Evolutionary conservation across 2,888 invertebrate genomes (phyloP).

Genomic region (Aphodius sticticus): DNA sequence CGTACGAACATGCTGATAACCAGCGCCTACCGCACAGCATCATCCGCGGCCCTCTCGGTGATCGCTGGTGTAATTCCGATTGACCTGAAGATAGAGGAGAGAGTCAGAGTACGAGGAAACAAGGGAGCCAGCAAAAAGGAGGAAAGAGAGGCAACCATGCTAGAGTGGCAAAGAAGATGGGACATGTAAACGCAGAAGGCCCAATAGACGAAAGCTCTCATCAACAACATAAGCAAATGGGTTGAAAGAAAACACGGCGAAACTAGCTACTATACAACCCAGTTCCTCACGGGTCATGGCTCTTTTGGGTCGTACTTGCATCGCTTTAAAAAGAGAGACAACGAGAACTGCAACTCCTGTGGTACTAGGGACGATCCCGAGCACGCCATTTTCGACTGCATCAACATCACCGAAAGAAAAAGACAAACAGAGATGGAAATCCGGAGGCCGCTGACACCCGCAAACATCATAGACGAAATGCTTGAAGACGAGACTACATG

Average conservation of each 20-base stretch:
- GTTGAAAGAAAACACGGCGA: slow-evolving; percentile 24
- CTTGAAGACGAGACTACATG: no score
- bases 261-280: slow-evolving; percentile 23
- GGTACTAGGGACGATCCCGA: no score
- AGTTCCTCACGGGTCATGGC: slow-evolving; percentile 30
- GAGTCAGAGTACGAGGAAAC: neutral
- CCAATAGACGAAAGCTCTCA: slow-evolving; percentile 25
- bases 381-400: no score
- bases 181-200: neutral
- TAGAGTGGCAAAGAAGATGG: slow-evolving; percentile 13
- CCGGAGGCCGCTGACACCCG: no score
- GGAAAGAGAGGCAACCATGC: neutral
- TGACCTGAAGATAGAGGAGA: neutral
- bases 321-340: no score
- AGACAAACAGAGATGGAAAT: no score
- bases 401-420: no score
- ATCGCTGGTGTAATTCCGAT: neutral
- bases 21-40: neutral
- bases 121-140: neutral
- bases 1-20: neutral
- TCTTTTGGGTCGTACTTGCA: slow-evolving; percentile 24
- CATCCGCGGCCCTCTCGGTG: neutral
- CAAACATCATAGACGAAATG: no score
- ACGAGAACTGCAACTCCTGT: no score
- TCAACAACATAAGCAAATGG: slow-evolving; percentile 20